Evolutionary conservation across 2,888 invertebrate species (phyloP).

Genomic region (Macropis europaea): DNA sequence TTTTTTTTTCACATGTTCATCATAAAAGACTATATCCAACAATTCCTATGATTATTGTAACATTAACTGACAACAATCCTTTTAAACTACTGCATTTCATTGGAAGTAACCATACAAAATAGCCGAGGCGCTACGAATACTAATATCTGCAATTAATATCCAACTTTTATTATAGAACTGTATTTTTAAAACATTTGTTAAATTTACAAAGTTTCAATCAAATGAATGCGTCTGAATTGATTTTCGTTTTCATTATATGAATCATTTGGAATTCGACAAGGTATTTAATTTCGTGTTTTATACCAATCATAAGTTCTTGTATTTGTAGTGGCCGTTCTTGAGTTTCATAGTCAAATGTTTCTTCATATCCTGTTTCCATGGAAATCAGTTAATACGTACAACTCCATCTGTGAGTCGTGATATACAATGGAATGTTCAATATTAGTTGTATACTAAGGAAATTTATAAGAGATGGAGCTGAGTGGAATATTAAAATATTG

Average conservation of each 20-base stretch:
- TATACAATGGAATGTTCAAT: slow-evolving; percentile 68
- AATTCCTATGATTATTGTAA: no score
- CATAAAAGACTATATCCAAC: no score
- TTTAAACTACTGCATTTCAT: no score
- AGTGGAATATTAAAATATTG: slow-evolving; percentile 65
- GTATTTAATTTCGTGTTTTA: not conserved
- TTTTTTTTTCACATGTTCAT: no score
- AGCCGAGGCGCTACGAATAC: no score
- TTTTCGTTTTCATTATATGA: not conserved
- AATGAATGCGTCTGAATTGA: not conserved
- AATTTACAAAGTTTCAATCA: not conserved
- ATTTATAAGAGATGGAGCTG: slow-evolving; percentile 76
- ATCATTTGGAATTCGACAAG: not conserved
- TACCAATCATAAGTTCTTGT: not conserved
- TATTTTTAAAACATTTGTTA: not conserved
- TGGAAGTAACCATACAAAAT: no score
- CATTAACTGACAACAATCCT: no score
- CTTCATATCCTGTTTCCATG: not conserved
- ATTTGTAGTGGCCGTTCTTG: not conserved
- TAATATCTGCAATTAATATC: not conserved
- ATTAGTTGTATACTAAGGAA: slow-evolving; percentile 69
- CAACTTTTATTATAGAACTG: not conserved
- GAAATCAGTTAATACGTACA: slow-evolving; percentile 36
- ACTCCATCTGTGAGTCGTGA: slow-evolving; percentile 73
- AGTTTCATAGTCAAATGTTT: not conserved